Conservation (phyloP, 2,888 invertebrate species). For the Hyposoter dolosus region DNA sequence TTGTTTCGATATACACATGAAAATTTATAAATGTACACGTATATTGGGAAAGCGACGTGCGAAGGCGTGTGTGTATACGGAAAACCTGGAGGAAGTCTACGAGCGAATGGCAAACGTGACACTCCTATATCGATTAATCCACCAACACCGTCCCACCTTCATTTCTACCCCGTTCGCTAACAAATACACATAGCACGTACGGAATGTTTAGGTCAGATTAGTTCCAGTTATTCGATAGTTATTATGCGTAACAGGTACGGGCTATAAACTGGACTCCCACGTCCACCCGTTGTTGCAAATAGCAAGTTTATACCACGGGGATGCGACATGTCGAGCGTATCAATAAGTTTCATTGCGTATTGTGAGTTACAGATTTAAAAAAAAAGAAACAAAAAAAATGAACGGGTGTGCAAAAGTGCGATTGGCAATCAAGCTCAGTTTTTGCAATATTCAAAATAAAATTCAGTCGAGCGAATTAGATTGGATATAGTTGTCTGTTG, state of each 20-base stretch:
- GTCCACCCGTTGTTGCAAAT: slow-evolving; percentile 58
- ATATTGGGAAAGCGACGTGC: background rate
- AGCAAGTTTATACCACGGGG: slow-evolving; percentile 40
- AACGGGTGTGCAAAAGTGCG: background rate
- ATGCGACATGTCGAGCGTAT: slow-evolving; percentile 58
- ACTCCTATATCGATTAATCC: slow-evolving; percentile 61
- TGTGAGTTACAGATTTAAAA: slow-evolving; percentile 2
- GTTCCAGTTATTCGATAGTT: slow-evolving; percentile 67
- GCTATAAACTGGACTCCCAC: slow-evolving; percentile 61
- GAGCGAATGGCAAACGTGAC: slow-evolving; percentile 39
- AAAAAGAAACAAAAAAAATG: background rate
- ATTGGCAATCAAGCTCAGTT: background rate
- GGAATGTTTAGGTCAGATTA: slow-evolving; percentile 69
- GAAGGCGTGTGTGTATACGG: background rate
- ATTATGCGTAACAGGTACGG: slow-evolving; percentile 68
- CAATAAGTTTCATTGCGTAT: slow-evolving; percentile 53
- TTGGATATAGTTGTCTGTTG: background rate
- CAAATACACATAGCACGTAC: slow-evolving; percentile 60
- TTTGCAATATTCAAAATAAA: background rate
- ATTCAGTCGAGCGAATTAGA: background rate
- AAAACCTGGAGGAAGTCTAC: slow-evolving; percentile 10
- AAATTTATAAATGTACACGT: background rate
- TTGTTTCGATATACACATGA: slow-evolving; percentile 46
- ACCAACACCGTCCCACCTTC: slow-evolving; percentile 2
- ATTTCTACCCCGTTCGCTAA: slow-evolving; percentile 1